These are phyloP conservation scores for Coptotermes formosanus DNA, from an alignment of 1,140 invertebrate species.

Conservation along the genomic window DNA sequence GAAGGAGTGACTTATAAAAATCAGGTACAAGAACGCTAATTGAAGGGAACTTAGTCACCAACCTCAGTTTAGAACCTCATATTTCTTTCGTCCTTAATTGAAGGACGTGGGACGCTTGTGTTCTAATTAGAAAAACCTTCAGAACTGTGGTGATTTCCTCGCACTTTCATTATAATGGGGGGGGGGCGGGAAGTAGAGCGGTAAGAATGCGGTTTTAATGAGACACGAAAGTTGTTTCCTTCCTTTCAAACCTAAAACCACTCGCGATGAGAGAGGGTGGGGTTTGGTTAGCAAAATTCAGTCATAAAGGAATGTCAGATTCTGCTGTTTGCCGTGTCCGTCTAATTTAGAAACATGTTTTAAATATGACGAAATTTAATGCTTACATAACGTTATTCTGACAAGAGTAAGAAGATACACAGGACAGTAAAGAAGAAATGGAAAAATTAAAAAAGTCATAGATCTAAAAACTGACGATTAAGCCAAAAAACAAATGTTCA, in stretches of 20 bases:
- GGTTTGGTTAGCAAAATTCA: not conserved
- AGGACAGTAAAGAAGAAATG: too few relatives aligned
- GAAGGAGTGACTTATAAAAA: not conserved
- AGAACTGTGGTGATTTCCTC: not conserved
- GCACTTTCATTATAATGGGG: not conserved
- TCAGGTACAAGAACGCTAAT: not conserved
- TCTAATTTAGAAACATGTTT: too few relatives aligned
- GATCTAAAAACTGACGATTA: too few relatives aligned
- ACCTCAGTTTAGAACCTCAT: not conserved
- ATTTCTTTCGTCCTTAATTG: not conserved
- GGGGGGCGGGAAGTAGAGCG: not conserved
- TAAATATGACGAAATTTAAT: too few relatives aligned
- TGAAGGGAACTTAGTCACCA: not conserved
- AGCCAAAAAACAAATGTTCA: too few relatives aligned
- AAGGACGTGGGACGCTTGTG: not conserved
- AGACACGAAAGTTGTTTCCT: not conserved
- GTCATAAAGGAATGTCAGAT: too few relatives aligned
- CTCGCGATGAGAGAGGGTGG: not conserved
- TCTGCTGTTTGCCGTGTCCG: too few relatives aligned
- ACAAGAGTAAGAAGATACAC: too few relatives aligned
- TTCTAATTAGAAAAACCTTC: not conserved
- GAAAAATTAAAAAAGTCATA: too few relatives aligned
- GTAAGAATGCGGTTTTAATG: conserved; percentile 19
- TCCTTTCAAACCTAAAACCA: not conserved
- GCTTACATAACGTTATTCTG: too few relatives aligned